These are phyloP conservation scores for Ptychobarbus kaznakovi DNA, from an alignment of 2,797 vertebrate species.

Conservation along the genomic window DNA sequence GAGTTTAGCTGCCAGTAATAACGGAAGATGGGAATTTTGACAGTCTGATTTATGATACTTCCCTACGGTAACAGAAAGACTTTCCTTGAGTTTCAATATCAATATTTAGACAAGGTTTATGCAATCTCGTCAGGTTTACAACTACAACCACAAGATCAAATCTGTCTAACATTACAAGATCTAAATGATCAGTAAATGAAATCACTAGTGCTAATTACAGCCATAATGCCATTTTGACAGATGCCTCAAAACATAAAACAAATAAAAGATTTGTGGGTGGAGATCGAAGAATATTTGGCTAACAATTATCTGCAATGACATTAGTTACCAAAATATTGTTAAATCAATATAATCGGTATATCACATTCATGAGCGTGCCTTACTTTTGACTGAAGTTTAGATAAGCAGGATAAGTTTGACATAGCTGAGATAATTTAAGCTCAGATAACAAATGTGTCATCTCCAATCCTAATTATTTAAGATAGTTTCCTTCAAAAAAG, in stretches of 20 bases:
- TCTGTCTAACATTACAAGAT: background rate
- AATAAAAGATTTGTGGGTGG: background rate
- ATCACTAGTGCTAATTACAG: background rate
- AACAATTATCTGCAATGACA: too few relatives aligned
- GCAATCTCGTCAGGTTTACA: background rate
- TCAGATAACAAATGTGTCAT: background rate
- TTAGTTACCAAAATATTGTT: background rate
- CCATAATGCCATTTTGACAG: background rate
- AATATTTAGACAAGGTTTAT: slow-evolving; percentile 8
- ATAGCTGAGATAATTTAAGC: background rate
- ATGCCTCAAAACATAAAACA: background rate
- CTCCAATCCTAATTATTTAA: background rate
- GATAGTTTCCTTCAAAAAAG: background rate
- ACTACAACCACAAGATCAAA: background rate
- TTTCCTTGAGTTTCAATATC: background rate
- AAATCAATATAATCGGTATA: background rate
- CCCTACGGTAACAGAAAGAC: background rate
- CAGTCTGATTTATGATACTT: slow-evolving; percentile 4
- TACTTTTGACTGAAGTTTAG: background rate
- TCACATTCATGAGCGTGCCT: background rate
- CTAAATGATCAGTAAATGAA: background rate
- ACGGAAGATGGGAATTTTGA: slow-evolving; percentile 4
- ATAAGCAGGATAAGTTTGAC: background rate
- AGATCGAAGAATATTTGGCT: background rate
- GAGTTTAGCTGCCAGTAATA: slow-evolving; percentile 14